These are phyloP conservation scores for Criorhina ranunculi DNA, from an alignment of 2,888 invertebrate genomes.

Conservation along the genomic window DNA sequence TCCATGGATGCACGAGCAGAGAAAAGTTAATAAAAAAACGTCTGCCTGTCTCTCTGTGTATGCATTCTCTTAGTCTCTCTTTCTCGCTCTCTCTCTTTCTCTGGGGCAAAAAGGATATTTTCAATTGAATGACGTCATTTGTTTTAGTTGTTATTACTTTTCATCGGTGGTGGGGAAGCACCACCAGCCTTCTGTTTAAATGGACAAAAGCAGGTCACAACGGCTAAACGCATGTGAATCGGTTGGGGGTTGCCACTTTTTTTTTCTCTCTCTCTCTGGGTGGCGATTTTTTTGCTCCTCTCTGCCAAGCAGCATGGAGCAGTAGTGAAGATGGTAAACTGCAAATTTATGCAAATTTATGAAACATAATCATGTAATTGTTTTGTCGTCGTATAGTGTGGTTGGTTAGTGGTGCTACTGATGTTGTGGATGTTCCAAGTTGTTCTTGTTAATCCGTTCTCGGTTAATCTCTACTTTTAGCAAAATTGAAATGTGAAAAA, in stretches of 20 bases:
- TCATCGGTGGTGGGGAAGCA: constrained; percentile 43
- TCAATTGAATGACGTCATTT: constrained; percentile 72
- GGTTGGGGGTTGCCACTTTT: constrained; percentile 8
- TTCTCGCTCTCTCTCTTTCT: not conserved
- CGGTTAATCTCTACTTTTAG: constrained; percentile 71
- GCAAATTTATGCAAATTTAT: constrained; percentile 77
- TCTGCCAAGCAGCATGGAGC: constrained; percentile 4
- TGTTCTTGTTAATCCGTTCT: constrained; percentile 72
- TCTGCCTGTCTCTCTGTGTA: constrained; percentile 25
- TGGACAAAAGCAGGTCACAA: constrained; percentile 70
- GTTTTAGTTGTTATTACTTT: constrained; percentile 73
- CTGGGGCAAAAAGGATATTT: constrained; percentile 22
- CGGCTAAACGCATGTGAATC: constrained; percentile 43
- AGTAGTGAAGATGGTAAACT: constrained; percentile 65
- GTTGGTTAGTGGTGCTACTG: constrained; percentile 63
- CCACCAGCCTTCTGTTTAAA: constrained; percentile 50
- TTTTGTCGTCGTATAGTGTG: constrained; percentile 72
- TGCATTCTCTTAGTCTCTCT: not conserved
- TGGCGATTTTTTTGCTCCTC: not conserved
- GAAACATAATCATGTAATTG: constrained; percentile 76
- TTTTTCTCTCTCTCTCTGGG: constrained; percentile 42
- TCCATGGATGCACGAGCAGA: constrained; percentile 59
- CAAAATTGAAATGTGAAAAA: constrained; percentile 74
- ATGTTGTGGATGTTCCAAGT: constrained; percentile 54
- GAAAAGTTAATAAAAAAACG: constrained; percentile 68